phyloP scores from a whole-genome alignment of 2,888 invertebrate genomes.

The Mystacides longicornis region DNA sequence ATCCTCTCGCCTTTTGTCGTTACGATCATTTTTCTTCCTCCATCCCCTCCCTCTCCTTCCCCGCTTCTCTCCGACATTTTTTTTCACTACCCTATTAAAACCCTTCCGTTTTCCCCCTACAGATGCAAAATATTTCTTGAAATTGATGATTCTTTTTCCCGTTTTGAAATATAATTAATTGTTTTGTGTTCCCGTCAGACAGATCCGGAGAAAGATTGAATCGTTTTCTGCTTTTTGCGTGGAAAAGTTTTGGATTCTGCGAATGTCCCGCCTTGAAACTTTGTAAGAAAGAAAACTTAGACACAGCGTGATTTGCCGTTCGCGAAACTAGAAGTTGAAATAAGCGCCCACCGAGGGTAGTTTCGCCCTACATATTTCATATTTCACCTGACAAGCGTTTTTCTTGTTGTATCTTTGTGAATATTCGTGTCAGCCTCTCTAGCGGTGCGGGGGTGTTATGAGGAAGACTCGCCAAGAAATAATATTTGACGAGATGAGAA shows the following conservation, averaged over 20 bases:
- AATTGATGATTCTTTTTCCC: neutral
- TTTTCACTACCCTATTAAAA: neutral
- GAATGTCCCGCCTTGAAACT: neutral
- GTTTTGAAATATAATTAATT: neutral
- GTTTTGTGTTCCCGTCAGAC: neutral
- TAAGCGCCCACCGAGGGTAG: too few relatives aligned
- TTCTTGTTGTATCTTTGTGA: too few relatives aligned
- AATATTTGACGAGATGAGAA: too few relatives aligned
- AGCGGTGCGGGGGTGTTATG: too few relatives aligned
- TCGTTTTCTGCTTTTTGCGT: too few relatives aligned
- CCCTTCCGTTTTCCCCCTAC: neutral
- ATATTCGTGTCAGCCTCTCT: too few relatives aligned
- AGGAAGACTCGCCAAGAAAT: too few relatives aligned
- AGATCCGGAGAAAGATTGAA: neutral
- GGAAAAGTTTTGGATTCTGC: neutral
- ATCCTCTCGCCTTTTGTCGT: constrained; percentile 14
- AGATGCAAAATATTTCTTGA: neutral
- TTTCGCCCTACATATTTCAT: too few relatives aligned
- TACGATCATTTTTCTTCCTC: constrained; percentile 10
- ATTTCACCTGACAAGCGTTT: too few relatives aligned
- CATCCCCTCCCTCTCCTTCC: constrained; percentile 8
- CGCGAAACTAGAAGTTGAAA: too few relatives aligned
- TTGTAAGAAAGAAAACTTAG: too few relatives aligned
- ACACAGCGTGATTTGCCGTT: too few relatives aligned
- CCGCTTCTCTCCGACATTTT: neutral